Conservation (phyloP, 2,797 vertebrate genomes). For the Cichlasoma orientale region DNA sequence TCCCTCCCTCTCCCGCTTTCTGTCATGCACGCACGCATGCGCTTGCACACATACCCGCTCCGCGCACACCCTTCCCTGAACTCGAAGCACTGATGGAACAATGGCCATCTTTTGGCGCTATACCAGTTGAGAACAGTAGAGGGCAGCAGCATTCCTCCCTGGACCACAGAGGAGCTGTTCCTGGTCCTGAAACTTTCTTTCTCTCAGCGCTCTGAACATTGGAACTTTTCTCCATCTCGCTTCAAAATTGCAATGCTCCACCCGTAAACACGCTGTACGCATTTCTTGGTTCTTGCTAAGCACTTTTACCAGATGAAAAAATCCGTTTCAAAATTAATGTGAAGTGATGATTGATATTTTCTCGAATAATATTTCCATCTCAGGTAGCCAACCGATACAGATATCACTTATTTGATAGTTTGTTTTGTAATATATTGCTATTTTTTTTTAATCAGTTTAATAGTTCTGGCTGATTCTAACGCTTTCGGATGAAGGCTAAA, state of each 20-base stretch:
- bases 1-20: neutral
- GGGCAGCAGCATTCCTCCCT: constrained; percentile 71
- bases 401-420: neutral
- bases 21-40: neutral
- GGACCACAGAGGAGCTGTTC: constrained; percentile 54
- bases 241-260: neutral
- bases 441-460: neutral
- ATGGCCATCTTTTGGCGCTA: neutral
- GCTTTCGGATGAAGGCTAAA: neutral
- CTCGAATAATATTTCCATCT: neutral
- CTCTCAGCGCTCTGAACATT: neutral
- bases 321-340: neutral
- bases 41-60: too few relatives aligned
- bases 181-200: constrained; percentile 66
- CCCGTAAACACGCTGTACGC: neutral
- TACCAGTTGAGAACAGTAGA: constrained; percentile 59
- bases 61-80: neutral
- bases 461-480: neutral
- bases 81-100: neutral
- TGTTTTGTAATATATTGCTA: neutral
- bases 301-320: neutral
- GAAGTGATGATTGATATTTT: neutral
- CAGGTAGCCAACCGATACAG: neutral
- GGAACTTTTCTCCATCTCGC: neutral
- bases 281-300: neutral